Base-by-base conservation (phyloP, 2,113 vertebrate species). In the Archocentrus centrarchus region DNA sequence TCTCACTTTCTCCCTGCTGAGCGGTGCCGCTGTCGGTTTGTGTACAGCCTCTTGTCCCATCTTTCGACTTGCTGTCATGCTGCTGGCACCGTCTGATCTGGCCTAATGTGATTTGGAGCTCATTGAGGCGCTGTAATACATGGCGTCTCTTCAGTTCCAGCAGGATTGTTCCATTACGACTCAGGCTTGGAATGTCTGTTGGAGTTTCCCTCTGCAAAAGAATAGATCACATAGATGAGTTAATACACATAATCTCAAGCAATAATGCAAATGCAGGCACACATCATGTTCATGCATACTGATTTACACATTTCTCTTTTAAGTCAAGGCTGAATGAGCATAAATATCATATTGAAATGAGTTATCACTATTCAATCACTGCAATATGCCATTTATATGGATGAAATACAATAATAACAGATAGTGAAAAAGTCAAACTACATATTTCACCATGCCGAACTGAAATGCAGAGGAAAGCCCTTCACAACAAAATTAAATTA, bases 71-170 rank as follows among this genome's bases (percentile, higher is more conserved):
- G 82, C 81, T 87, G 87, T 87, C 87, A 76, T 30, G 59, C 84
- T 76, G 88, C 88, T 92, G 94, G 86, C 90, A 70, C 70, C 2
- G 78, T 76, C 83, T 86, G 82, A 93, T 91, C 62, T 83, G 86
- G 55, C 75, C 86, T 89, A 94, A 93, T 78, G 85, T 94, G 86
- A 88, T 83, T 84, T 95, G 93, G 80, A 95, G 93, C 91, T 95
- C 91, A 70, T 90, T 75, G 83, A 95, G 93, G 68, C 92, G 93
- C 88, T 94, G 94, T 41, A 87, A 92, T 87, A 95, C 77, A 61
- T 87, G 87, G 27, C 59, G 82, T 77, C 94, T 92, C 90, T 91
- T 93, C 86, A 95, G 86, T 75, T 95, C 93, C 91, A 95, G 82
- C 80, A 94, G 89, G 61, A 88, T 61, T 79, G 94, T 94, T 88